A percentile compares a stretch with the other conserved stretches of the same genome.
phyloP scores from a whole-genome alignment of 2,113 vertebrate genomes.

The Dolichotis patagonum region DNA sequence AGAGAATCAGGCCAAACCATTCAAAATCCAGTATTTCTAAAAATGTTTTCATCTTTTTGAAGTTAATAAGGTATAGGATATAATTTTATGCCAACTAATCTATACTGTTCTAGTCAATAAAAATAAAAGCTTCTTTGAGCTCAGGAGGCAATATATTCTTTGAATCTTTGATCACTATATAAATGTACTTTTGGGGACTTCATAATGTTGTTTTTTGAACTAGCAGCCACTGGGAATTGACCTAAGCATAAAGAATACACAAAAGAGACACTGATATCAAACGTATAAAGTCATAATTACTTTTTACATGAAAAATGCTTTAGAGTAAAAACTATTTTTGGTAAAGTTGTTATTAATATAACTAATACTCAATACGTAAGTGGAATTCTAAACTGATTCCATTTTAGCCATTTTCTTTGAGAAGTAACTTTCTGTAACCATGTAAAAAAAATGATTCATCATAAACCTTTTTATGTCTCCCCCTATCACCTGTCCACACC shows the following conservation, averaged over 20 bases:
- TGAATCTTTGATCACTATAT: conserved; percentile 41
- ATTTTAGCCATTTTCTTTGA: conserved; percentile 60
- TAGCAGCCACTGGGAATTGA: conserved; percentile 21
- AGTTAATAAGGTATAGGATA: conserved; percentile 46
- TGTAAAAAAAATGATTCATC: conserved; percentile 44
- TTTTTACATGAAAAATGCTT: conserved; percentile 76
- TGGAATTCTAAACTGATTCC: conserved; percentile 52
- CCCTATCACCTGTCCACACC: not conserved
- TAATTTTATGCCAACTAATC: conserved; percentile 45
- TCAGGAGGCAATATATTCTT: conserved; percentile 31
- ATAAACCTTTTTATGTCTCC: not conserved
- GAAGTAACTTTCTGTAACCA: conserved; percentile 58
- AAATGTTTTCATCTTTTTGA: conserved; percentile 56
- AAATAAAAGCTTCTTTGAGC: conserved; percentile 43
- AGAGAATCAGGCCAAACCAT: conserved; percentile 33
- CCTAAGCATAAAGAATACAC: conserved; percentile 66
- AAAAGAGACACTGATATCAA: conserved; percentile 39
- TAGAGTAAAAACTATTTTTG: conserved; percentile 68
- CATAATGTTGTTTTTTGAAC: conserved; percentile 55
- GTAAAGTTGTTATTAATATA: conserved; percentile 55
- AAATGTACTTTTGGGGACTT: conserved; percentile 47
- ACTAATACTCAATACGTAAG: conserved; percentile 53
- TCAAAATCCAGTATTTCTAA: conserved; percentile 58
- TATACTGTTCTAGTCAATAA: conserved; percentile 29
- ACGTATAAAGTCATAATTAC: conserved; percentile 1